phyloP scores from a whole-genome alignment of 2,113 vertebrate species.

The Melanocharis versteri region DNA sequence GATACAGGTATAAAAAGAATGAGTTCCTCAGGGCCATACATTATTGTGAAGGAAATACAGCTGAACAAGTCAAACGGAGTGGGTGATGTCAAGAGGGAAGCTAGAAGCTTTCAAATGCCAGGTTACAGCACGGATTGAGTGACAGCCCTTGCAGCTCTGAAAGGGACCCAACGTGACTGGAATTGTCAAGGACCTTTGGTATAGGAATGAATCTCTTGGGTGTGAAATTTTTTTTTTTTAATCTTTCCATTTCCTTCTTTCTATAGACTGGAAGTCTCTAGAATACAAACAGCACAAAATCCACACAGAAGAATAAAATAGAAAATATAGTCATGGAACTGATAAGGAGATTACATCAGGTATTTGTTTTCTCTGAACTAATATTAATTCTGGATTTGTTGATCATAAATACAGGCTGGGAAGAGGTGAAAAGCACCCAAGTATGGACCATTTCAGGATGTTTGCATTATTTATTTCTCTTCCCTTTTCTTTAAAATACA shows the following conservation, averaged over 20 bases:
- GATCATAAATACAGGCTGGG: not conserved
- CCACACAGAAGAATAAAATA: not conserved
- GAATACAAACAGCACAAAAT: not conserved
- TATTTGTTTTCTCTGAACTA: not conserved
- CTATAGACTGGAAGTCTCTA: not conserved
- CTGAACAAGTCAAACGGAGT: constrained; percentile 24
- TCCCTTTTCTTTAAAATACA: not conserved
- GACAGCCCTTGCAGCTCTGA: not conserved
- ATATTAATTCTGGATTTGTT: not conserved
- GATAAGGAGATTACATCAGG: not conserved
- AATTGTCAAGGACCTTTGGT: not conserved
- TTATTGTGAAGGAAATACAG: constrained; percentile 45
- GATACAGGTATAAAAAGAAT: not conserved
- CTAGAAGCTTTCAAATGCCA: constrained; percentile 38
- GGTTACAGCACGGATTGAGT: not conserved
- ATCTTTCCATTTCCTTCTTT: not conserved
- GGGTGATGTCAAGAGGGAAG: constrained; percentile 37
- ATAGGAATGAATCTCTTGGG: not conserved
- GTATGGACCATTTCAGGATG: not conserved
- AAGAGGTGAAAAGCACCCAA: not conserved
- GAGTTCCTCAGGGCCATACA: not conserved
- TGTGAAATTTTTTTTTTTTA: not conserved
- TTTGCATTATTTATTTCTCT: not conserved
- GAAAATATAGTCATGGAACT: not conserved
- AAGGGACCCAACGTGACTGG: not conserved